A percentile compares a stretch with the other conserved stretches of the same genome.
phyloP scores from a whole-genome alignment of 2,888 invertebrate genomes.

The Isoperla grammatica region DNA sequence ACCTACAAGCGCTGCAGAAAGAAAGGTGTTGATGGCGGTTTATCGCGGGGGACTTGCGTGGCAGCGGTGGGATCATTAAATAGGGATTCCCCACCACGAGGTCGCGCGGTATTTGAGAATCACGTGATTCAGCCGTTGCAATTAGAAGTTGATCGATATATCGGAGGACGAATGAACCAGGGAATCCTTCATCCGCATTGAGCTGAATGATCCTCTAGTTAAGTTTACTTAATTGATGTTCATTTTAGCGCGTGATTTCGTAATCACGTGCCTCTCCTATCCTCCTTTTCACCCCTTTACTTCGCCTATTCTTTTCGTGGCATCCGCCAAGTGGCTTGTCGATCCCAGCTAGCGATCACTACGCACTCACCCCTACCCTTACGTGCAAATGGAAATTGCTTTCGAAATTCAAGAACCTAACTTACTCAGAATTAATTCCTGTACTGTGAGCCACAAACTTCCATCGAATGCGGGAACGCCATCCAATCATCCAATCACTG shows the following conservation, averaged over 20 bases:
- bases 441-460: no score
- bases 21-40: no score
- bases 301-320: not conserved
- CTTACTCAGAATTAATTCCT: no score
- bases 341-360: not conserved
- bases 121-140: not conserved
- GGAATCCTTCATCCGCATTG: not conserved
- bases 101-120: not conserved
- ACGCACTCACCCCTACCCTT: not conserved
- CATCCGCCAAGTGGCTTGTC: not conserved
- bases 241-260: conserved; percentile 16
- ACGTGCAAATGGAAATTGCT: conserved; percentile 11
- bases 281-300: not conserved
- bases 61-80: not conserved
- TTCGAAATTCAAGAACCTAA: conserved; percentile 1
- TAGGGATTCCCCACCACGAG: not conserved
- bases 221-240: conserved; percentile 14
- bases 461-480: no score
- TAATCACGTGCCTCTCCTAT: not conserved
- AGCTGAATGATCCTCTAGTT: conserved; percentile 15
- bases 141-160: not conserved
- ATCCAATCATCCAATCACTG: no score
- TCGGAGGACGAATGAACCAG: not conserved
- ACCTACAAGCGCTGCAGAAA: no score
- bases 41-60: no score